These are phyloP conservation scores for Cyclophora albipunctata DNA, from an alignment of 2,888 invertebrate genomes.

Conservation along the genomic window DNA sequence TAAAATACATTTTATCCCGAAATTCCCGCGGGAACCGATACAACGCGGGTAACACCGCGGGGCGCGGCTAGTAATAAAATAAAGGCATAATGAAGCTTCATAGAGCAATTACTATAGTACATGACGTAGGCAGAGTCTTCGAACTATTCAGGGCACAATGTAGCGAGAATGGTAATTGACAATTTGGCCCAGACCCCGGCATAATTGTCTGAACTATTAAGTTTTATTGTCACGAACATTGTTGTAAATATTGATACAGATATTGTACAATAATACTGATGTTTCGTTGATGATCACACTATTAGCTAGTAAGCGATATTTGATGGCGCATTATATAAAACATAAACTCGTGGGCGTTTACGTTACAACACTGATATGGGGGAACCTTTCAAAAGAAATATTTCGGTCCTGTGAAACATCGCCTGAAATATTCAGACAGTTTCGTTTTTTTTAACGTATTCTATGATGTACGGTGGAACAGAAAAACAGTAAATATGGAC, in stretches of 20 bases:
- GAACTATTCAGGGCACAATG: slow-evolving; percentile 31
- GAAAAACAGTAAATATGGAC: background rate
- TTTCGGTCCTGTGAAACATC: too few relatives aligned
- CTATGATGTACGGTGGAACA: slow-evolving; percentile 10
- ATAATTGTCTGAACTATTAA: slow-evolving; percentile 48
- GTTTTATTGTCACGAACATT: slow-evolving; percentile 40
- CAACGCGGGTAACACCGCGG: too few relatives aligned
- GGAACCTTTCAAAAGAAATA: too few relatives aligned
- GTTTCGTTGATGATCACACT: slow-evolving; percentile 39
- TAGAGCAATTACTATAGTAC: slow-evolving; percentile 13
- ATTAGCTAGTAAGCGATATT: slow-evolving; percentile 54
- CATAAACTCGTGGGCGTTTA: too few relatives aligned
- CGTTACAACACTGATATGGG: too few relatives aligned
- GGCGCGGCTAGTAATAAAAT: too few relatives aligned
- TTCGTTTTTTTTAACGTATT: slow-evolving; percentile 13
- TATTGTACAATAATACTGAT: slow-evolving; percentile 34
- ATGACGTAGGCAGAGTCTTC: slow-evolving; percentile 18
- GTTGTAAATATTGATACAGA: slow-evolving; percentile 48
- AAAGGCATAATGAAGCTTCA: slow-evolving; percentile 15
- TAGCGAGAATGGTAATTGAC: slow-evolving; percentile 36
- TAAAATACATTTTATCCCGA: too few relatives aligned
- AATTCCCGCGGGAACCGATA: too few relatives aligned
- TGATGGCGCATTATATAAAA: slow-evolving; percentile 33
- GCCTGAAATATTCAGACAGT: too few relatives aligned
- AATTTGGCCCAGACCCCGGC: slow-evolving; percentile 31